Conservation (phyloP, 2,888 invertebrate genomes). For the Trachelus iudaicus region DNA sequence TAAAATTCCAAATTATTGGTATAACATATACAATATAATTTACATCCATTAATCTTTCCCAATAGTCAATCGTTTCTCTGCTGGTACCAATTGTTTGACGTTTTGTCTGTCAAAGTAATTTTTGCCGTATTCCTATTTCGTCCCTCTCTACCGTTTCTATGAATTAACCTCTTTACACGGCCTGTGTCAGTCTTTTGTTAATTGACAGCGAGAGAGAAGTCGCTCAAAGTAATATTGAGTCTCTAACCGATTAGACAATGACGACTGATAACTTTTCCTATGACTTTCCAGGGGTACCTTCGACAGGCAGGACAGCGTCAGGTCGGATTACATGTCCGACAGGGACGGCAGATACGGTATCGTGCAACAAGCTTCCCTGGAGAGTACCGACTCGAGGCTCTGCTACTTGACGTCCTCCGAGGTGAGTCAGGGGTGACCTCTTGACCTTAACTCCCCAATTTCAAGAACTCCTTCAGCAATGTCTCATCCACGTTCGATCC, state of each 20-base stretch:
- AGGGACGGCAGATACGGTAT: conserved; percentile 87
- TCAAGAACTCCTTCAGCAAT: conserved; percentile 33
- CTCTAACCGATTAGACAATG: not conserved
- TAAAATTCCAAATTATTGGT: not conserved
- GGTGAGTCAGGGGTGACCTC: conserved; percentile 74
- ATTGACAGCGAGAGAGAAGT: not conserved
- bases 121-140: not conserved
- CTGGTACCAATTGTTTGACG: not conserved
- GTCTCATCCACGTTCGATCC: not conserved
- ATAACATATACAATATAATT: not conserved
- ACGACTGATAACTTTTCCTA: not conserved
- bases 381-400: conserved; percentile 92
- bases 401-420: conserved; percentile 96
- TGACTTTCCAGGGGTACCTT: conserved; percentile 78
- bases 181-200: not conserved
- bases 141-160: not conserved
- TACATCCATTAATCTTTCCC: not conserved
- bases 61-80: not conserved
- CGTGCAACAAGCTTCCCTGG: conserved; percentile 93
- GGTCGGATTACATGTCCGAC: conserved; percentile 91
- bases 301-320: conserved; percentile 89
- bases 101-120: not conserved
- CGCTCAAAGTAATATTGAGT: not conserved
- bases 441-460: conserved; percentile 51
- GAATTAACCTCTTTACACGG: not conserved